Evolutionary conservation across 2,888 invertebrate species (phyloP).

Genomic region (Cremastinae sp.): DNA sequence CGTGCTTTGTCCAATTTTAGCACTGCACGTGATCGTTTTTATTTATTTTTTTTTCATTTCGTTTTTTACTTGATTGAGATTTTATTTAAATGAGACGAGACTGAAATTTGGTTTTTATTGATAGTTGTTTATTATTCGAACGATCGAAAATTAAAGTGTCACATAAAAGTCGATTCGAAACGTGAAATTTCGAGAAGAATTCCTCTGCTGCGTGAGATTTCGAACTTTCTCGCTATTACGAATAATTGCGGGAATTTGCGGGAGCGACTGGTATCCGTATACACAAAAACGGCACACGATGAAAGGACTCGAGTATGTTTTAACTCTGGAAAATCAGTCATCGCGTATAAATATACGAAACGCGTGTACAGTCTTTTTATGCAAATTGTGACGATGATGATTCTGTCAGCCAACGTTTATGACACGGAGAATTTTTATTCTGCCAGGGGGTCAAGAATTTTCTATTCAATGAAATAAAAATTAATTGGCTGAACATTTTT

Average conservation of each 20-base stretch:
- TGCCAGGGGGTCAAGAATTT: not conserved
- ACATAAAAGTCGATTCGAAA: too few relatives aligned
- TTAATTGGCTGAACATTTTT: too few relatives aligned
- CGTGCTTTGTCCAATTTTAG: too few relatives aligned
- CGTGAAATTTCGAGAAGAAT: not conserved
- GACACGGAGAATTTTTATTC: not conserved
- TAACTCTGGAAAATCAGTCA: constrained; percentile 39
- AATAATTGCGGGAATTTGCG: constrained; percentile 58
- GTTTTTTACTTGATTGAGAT: too few relatives aligned
- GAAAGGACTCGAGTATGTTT: constrained; percentile 6
- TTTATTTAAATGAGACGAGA: too few relatives aligned
- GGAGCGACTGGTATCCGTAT: constrained; percentile 20
- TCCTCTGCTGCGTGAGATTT: constrained; percentile 24
- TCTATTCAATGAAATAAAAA: too few relatives aligned
- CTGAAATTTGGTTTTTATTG: too few relatives aligned
- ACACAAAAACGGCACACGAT: constrained; percentile 6
- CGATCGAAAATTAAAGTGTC: too few relatives aligned
- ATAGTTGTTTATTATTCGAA: too few relatives aligned
- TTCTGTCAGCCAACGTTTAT: not conserved
- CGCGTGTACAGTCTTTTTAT: too few relatives aligned
- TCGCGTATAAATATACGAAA: constrained; percentile 1
- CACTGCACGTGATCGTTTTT: not conserved
- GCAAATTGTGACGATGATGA: too few relatives aligned
- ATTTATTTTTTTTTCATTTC: not conserved
- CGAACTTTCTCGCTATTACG: constrained; percentile 63